Percentiles rank a stretch among this genome's conserved stretches.
These are phyloP conservation scores for Anguilla japonica DNA, from an alignment of 2,113 vertebrate genomes.

Conservation along the genomic window DNA sequence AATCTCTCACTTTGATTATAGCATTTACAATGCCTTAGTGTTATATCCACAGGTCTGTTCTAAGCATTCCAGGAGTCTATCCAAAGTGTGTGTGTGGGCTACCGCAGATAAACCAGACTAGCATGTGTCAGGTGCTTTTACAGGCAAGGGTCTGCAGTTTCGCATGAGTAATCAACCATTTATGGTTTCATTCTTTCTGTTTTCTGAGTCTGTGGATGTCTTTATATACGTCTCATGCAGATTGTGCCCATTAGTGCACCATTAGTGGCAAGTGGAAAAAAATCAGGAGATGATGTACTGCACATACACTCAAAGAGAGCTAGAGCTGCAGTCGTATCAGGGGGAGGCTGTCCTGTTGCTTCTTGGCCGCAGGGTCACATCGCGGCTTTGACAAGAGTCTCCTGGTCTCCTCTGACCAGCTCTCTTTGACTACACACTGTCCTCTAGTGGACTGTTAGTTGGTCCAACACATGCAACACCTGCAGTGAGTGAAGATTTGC, in stretches of 20 bases:
- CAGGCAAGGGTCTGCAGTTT: neutral
- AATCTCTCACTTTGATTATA: neutral
- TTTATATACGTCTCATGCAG: neutral
- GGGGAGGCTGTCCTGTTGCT: neutral
- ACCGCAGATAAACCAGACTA: neutral
- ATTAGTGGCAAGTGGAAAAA: neutral
- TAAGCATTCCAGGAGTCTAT: neutral
- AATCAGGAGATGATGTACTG: neutral
- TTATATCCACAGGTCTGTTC: neutral
- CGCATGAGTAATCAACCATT: neutral
- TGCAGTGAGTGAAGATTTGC: neutral
- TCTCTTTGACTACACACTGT: neutral
- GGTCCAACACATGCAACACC: neutral
- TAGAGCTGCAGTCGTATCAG: neutral
- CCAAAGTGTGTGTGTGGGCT: neutral
- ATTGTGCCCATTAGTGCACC: neutral
- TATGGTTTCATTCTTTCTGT: neutral
- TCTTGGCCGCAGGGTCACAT: neutral
- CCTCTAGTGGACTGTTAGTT: conserved; percentile 13
- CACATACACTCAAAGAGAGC: neutral
- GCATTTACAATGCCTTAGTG: no score
- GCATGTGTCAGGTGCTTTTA: neutral
- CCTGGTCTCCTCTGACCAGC: neutral
- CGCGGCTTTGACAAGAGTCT: neutral
- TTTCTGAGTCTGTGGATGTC: neutral